These are phyloP conservation scores for Eudemis profundana DNA, from an alignment of 2,888 invertebrate genomes.

Conservation along the genomic window DNA sequence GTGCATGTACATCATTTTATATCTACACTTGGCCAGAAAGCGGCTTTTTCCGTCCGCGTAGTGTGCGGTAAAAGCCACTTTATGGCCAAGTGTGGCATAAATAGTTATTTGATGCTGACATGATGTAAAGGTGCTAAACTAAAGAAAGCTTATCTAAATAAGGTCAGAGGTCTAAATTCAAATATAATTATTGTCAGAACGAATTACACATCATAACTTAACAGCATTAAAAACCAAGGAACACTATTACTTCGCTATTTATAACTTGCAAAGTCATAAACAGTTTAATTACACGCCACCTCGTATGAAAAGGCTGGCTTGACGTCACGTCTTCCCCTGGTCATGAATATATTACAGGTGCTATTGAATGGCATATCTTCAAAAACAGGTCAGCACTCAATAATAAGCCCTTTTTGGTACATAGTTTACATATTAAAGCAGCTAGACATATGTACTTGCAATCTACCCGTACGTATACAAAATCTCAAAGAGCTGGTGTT, in stretches of 20 bases:
- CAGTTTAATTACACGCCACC: slow-evolving; percentile 13
- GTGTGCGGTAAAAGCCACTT: no score
- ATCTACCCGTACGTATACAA: no score
- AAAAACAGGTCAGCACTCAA: slow-evolving; percentile 1
- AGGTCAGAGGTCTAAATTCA: slow-evolving; percentile 22
- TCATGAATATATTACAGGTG: slow-evolving; percentile 33
- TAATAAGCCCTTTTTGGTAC: background rate
- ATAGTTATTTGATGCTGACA: no score
- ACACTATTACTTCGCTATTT: background rate
- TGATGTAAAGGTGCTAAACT: background rate
- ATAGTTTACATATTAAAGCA: background rate
- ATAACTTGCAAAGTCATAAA: background rate
- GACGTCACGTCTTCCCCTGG: slow-evolving; percentile 22
- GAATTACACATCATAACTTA: no score
- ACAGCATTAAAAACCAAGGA: no score
- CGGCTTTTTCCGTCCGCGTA: no score
- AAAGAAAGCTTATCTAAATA: slow-evolving; percentile 10
- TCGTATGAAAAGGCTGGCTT: background rate
- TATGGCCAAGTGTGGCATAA: no score
- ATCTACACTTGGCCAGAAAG: no score
- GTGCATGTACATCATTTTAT: no score
- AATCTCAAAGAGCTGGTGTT: no score
- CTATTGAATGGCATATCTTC: slow-evolving; percentile 13
- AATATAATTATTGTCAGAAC: slow-evolving; percentile 1
- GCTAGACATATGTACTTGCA: no score